Base-by-base conservation (phyloP, 1,140 invertebrate genomes). In the Ceratina australensis region DNA sequence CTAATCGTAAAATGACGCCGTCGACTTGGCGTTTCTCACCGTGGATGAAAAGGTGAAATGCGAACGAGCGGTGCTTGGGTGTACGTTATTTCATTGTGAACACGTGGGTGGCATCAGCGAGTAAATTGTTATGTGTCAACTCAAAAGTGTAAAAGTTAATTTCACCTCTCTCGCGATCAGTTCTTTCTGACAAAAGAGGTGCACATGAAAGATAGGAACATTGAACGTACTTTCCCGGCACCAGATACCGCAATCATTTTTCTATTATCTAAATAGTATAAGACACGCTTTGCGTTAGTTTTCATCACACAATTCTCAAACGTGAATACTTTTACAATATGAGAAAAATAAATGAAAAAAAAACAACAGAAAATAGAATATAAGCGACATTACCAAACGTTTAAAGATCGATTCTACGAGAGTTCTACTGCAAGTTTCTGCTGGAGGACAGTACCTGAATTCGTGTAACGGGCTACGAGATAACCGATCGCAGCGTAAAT, bases 401-500 rank as follows among this genome's bases (percentile, higher is more conserved):
- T 26, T n/a, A 73, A 66, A 72, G 28, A 56, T 79, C 16, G 24
- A 26, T 56, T 66, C n/a, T 54, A 50, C 50, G 33, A 56, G 18
- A 33, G 49, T 67, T 54, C 42, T 22, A 65, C 22, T n/a, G 1
- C 2, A n/a, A 8, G n/a, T 67, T 52, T 72, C 12, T 42, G 33
- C 33, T 10, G 33, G 5, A 7, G 5, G 33, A 42, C 33, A 42
- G 33, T 87, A 91, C 90, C 89, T 89, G 89, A 90, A 79, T 91
- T 90, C 0, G 79, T 90, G 61, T 91, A 91, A 85, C 80, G 86
- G 8, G 82, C 63, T 63, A 91, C 63, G 60, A 90, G 61, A 47
- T 90, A 92, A 26, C 91, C 91, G 28, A 91, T 88, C 20, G 80
- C 8, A 33, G 87, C 87, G 47, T 92, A 92, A n/a, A 92, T 79